Percentiles rank a stretch among this genome's conserved stretches.
These are phyloP conservation scores for Eucera pruinosa DNA, from an alignment of 2,888 invertebrate species.

Conservation along the genomic window DNA sequence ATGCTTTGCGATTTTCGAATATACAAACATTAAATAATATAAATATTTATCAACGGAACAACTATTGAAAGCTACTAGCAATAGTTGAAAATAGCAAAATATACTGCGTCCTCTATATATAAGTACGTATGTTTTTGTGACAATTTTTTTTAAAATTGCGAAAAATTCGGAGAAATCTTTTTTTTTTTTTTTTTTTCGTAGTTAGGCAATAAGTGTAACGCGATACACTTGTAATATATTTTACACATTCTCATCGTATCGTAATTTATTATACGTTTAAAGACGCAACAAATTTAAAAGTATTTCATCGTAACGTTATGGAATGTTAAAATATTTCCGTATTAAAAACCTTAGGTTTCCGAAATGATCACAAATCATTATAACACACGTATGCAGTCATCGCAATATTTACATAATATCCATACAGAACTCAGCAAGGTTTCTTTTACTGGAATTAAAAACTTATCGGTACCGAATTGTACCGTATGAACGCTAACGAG, in stretches of 20 bases:
- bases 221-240: slow-evolving; percentile 21
- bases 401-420: too few species aligned
- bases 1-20: slow-evolving; percentile 13
- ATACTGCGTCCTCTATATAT: slow-evolving; percentile 28
- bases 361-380: too few species aligned
- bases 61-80: slow-evolving; percentile 10
- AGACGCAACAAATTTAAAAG: background rate
- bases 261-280: too few species aligned
- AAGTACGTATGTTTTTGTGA: slow-evolving; percentile 31
- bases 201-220: slow-evolving; percentile 51
- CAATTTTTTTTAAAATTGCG: slow-evolving; percentile 40
- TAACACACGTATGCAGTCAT: too few species aligned
- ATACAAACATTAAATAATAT: slow-evolving; percentile 34
- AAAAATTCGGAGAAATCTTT: slow-evolving; percentile 51
- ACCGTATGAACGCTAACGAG: slow-evolving; percentile 21
- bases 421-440: too few species aligned
- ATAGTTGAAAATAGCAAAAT: slow-evolving; percentile 49
- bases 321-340: slow-evolving; percentile 18
- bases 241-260: slow-evolving; percentile 26
- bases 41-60: slow-evolving; percentile 26
- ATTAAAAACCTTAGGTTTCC: slow-evolving; percentile 15
- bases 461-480: slow-evolving; percentile 4
- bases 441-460: too few species aligned
- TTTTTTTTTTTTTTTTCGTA: too few species aligned
- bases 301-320: slow-evolving; percentile 10